Conservation (phyloP, 2,113 vertebrate species). For the Dendrocopos noguchii region DNA sequence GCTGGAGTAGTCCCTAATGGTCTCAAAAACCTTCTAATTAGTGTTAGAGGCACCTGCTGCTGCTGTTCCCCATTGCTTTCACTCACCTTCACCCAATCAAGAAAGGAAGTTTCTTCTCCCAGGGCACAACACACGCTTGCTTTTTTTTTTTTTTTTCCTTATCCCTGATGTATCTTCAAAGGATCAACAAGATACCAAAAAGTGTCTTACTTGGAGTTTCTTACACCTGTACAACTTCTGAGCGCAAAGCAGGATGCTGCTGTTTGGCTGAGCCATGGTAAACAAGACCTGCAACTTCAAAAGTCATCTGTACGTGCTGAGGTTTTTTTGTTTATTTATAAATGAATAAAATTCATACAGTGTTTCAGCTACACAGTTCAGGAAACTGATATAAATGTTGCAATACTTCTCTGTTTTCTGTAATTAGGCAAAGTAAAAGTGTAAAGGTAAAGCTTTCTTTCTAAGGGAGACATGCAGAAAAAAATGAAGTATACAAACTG, state of each 20-base stretch:
- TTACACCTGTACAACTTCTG: background rate
- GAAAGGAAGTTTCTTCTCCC: background rate
- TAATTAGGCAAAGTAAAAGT: background rate
- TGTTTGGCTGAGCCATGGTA: background rate
- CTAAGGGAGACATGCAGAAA: background rate
- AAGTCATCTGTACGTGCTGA: background rate
- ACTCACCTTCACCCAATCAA: background rate
- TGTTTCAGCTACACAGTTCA: background rate
- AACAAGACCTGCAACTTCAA: background rate
- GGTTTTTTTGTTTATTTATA: background rate
- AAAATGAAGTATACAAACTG: background rate
- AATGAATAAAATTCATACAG: background rate
- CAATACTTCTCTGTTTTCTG: background rate
- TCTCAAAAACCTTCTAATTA: background rate
- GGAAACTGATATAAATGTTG: background rate
- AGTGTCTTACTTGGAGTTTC: background rate
- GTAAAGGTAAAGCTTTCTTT: background rate
- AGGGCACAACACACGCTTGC: accelerated
- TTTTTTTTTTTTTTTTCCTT: background rate
- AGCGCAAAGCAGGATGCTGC: background rate
- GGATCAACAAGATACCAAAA: background rate
- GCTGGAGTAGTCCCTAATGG: background rate
- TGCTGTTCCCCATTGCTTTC: background rate
- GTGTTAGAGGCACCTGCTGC: conserved; percentile 4
- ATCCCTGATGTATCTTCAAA: background rate